phyloP scores from a whole-genome alignment of 2,113 vertebrate species.

The Sapayoa aenigma region DNA sequence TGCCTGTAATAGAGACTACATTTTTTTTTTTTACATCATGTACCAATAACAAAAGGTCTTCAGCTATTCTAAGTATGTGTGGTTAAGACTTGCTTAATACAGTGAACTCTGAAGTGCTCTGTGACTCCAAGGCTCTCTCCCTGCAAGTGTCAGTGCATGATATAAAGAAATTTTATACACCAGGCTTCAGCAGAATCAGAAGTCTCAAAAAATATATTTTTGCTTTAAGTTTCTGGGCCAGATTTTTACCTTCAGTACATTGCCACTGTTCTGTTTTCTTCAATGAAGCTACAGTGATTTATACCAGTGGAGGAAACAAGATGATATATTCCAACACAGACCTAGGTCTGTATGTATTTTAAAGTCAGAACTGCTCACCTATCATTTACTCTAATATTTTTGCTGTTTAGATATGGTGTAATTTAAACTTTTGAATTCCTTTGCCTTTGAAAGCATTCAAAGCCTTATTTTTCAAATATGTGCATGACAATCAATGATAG shows the following conservation, averaged over 20 bases:
- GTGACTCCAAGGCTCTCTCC: constrained; percentile 60
- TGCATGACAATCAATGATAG: neutral
- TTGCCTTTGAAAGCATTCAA: neutral
- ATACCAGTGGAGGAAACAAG: constrained; percentile 16
- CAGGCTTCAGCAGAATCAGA: neutral
- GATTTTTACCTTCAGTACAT: neutral
- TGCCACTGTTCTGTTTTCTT: neutral
- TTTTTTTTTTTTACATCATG: constrained; percentile 5
- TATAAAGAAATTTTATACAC: constrained; percentile 12
- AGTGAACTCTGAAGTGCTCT: constrained; percentile 59
- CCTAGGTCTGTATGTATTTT: neutral
- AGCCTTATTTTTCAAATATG: neutral
- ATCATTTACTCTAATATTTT: neutral
- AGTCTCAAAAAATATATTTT: neutral
- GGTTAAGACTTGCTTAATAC: constrained; percentile 26
- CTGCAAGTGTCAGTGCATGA: constrained; percentile 48
- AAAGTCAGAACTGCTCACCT: neutral
- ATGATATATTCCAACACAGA: neutral
- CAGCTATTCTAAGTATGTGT: neutral
- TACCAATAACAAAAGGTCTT: constrained; percentile 29
- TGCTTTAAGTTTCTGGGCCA: constrained; percentile 3
- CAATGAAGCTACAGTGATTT: neutral
- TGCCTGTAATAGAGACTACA: neutral
- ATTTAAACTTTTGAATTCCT: neutral
- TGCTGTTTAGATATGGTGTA: neutral